These are phyloP conservation scores for Parasteatoda lunata DNA, from an alignment of 2,888 invertebrate genomes.

Conservation along the genomic window DNA sequence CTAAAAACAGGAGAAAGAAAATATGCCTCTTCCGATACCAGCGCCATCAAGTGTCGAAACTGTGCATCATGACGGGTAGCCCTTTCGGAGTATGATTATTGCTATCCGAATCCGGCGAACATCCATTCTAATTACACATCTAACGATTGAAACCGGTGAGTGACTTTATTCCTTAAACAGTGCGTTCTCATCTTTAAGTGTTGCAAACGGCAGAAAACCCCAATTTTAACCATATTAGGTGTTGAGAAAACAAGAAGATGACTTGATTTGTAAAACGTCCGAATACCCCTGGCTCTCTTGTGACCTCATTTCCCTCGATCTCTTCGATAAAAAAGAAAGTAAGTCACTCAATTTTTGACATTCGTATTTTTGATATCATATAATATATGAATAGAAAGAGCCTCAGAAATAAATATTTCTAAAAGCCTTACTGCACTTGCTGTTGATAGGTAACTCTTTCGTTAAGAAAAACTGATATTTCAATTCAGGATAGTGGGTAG, in stretches of 20 bases:
- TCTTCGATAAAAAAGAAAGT: conserved; percentile 27
- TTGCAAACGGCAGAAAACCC: neutral
- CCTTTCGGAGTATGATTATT: neutral
- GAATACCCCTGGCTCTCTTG: conserved; percentile 7
- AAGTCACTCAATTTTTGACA: conserved; percentile 3
- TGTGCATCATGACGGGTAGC: conserved; percentile 24
- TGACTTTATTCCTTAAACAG: neutral
- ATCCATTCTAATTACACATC: neutral
- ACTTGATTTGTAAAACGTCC: conserved; percentile 15
- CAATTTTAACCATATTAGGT: neutral
- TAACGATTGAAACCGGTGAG: neutral
- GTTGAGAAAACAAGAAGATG: conserved; percentile 19
- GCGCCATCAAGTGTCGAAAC: conserved; percentile 17
- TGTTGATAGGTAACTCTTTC: too few species aligned
- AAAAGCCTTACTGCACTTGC: too few species aligned
- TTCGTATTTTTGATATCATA: neutral
- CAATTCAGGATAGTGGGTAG: too few species aligned
- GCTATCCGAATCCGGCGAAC: neutral
- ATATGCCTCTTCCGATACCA: neutral
- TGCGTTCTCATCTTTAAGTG: neutral
- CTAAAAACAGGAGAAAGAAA: neutral
- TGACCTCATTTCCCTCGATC: conserved; percentile 24
- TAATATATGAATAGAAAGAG: too few species aligned
- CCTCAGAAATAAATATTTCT: too few species aligned
- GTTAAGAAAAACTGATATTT: too few species aligned